phyloP scores from a whole-genome alignment of 2,113 vertebrate genomes.

The Sorex araneus region DNA sequence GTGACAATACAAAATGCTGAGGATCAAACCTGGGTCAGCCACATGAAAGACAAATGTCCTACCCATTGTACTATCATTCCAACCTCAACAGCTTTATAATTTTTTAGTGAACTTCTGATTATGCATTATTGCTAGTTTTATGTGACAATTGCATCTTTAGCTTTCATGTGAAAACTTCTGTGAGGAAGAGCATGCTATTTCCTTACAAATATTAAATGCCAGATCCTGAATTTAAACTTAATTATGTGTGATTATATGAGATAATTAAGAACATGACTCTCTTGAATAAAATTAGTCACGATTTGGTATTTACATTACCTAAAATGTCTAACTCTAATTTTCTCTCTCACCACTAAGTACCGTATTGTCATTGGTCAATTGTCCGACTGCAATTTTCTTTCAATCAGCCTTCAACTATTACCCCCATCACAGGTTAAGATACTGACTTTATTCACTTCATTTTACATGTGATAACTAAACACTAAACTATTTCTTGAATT shows the following conservation, averaged over 20 bases:
- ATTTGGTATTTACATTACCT: not conserved
- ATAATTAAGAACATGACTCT: not conserved
- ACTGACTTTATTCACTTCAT: not conserved
- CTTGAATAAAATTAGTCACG: not conserved
- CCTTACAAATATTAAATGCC: not conserved
- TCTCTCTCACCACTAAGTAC: not conserved
- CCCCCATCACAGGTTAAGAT: not conserved
- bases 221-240: not conserved
- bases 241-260: not conserved
- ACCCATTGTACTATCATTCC: too few relatives aligned
- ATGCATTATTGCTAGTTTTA: not conserved
- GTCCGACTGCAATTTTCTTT: not conserved
- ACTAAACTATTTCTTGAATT: not conserved
- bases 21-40: too few relatives aligned
- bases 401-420: not conserved
- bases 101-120: not conserved
- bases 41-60: too few relatives aligned
- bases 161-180: conserved; percentile 13
- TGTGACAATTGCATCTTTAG: not conserved
- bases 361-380: not conserved
- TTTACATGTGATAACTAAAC: not conserved
- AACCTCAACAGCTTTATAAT: not conserved
- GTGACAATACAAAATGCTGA: too few relatives aligned
- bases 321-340: not conserved
- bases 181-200: not conserved